Percentiles rank a stretch among this genome's conserved stretches.
phyloP scores from a whole-genome alignment of 2,797 vertebrate species.

The Cygnus olor region DNA sequence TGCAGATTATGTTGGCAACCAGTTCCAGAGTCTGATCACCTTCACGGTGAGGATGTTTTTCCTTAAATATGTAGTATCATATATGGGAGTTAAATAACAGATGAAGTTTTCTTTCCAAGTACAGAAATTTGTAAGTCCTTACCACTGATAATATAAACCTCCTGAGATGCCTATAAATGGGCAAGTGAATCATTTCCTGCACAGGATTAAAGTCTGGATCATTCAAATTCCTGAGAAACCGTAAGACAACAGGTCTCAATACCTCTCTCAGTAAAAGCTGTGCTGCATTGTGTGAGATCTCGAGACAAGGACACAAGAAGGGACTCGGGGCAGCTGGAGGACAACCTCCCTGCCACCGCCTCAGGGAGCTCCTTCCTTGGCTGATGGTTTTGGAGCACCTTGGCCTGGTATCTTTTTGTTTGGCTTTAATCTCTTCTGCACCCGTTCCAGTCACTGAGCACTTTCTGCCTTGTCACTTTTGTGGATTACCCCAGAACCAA shows the following conservation, averaged over 20 bases:
- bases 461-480: not conserved
- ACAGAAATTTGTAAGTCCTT: conserved; percentile 47
- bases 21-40: not conserved
- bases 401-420: not conserved
- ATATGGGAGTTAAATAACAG: not conserved
- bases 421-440: not conserved
- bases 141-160: conserved; percentile 97
- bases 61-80: not conserved
- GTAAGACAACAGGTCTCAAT: conserved; percentile 92
- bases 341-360: not conserved
- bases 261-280: conserved; percentile 76
- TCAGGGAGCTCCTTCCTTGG: not conserved
- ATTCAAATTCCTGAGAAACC: conserved; percentile 97
- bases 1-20: not conserved
- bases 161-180: conserved; percentile 94
- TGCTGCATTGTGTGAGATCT: fast-evolving
- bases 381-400: not conserved
- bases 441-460: not conserved
- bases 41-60: not conserved
- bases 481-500: not conserved
- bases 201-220: conserved; percentile 98
- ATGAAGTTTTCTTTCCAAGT: not conserved
- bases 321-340: not conserved
- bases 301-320: not conserved
- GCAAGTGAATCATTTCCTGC: conserved; percentile 97